Evolutionary conservation across 64 coral and sea anemone species (phyloP), one percentile per base, ranked within the genome.

Genomic region (Pocillopora verrucosa): DNA sequence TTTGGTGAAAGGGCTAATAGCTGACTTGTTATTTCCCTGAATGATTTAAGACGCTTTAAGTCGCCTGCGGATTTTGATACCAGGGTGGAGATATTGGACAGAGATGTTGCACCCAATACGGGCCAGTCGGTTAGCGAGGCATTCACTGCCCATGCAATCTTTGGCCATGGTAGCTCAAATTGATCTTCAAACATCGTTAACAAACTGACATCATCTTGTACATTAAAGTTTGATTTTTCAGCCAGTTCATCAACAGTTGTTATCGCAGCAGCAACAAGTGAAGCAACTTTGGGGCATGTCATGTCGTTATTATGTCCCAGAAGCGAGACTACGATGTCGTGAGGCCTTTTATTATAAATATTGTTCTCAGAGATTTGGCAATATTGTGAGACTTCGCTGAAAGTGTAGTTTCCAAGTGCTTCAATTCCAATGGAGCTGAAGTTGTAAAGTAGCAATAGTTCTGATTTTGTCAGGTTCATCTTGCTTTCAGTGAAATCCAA

Each of bases 101-200:
- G 73, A 57, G 61, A 77, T 15, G 89, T 10, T 13, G 94, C 87
- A 14, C 65, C 90, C 16, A 96, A 9, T 14, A 90, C 45, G 37
- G 95, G 95, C 95, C 95, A 97, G 37, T 97, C 88, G 16, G 57
- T 6, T 69, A 94, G 58, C 1, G 83, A 61, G 41, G 76, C 62
- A 17, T 94, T 94, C 14, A 97, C 77, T 10, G 92, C 95, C 95
- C 91, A 97, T 19, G 84, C 17, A 68, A 94, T 62, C 61, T 97
- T 94, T 12, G 61, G 89, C 88, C 88, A 97, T 15, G 95, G 90
- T 26, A 97, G 26, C 56, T 84, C 61, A 12, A 84, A 76, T 60
- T 80, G 25, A 1, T 16, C 80, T 94, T 90, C 83, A 51, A 90
- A 80, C 26, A 90, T 26, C 38, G 60, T 74, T 41, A 97, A 78